phyloP scores from a whole-genome alignment of 2,113 vertebrate species.

The Neofelis nebulosa region DNA sequence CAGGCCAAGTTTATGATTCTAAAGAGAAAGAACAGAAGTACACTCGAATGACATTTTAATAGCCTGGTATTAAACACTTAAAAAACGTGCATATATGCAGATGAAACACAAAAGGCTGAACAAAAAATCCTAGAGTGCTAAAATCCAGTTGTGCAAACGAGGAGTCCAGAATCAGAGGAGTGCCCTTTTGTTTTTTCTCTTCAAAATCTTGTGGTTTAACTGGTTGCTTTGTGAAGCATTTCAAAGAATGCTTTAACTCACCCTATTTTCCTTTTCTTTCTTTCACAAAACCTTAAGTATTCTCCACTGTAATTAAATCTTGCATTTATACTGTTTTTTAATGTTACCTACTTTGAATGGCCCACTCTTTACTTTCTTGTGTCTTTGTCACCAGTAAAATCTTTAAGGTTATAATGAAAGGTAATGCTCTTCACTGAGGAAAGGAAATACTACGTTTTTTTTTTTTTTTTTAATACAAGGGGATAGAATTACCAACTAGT shows the following conservation, averaged over 20 bases:
- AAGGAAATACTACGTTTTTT: background rate
- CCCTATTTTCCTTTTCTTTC: background rate
- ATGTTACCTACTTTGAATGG: background rate
- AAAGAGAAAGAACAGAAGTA: background rate
- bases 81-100: background rate
- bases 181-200: background rate
- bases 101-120: background rate
- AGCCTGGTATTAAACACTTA: background rate
- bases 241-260: slow-evolving; percentile 25
- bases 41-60: background rate
- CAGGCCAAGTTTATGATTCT: background rate
- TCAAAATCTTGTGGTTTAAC: background rate
- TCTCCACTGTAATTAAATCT: slow-evolving; percentile 7
- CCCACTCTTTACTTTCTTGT: background rate
- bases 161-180: background rate
- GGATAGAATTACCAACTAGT: background rate
- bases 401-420: background rate
- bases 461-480: background rate
- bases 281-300: background rate
- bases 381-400: background rate
- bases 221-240: background rate
- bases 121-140: background rate
- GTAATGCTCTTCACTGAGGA: background rate
- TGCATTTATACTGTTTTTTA: background rate
- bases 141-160: background rate